Evolutionary conservation across 2,113 vertebrate genomes (phyloP), one percentile per base, ranked within the genome.

Genomic region (Lagopus muta): DNA sequence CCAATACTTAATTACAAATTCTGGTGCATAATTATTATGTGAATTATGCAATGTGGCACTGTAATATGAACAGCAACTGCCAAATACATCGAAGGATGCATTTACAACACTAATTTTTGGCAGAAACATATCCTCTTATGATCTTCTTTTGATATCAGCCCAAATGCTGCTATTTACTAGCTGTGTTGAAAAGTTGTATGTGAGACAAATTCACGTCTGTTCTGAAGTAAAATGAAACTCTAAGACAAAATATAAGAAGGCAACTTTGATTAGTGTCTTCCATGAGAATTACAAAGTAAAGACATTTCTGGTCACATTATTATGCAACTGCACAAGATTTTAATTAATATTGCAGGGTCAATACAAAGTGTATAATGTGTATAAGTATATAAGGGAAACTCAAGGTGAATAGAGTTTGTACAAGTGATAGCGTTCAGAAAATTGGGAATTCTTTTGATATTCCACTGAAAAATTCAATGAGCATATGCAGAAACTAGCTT

Each of bases 1-100:
- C 71, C 54, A 77, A 61, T 52, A 86, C 86, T 92, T 91, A 73
- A 89, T 80, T 90, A 88, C 58, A 79, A 82, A 50, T 45, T 73
- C 34, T 58, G 52, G 13, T 28, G n/a, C 16, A 80, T 89, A 19
- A 64, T 85, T 14, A 58, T 82, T 82, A 36, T 15, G 17, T 50
- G 10, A 67, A 50, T 64, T 76, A 61, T 48, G 32, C 38, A 75
- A 38, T 36, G 57, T 61, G 91, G 27, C 38, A 81, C 50, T 57
- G 25, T 58, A 86, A 77, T 8, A 70, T 48, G 43, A 32, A 21
- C 40, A 92, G 13, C 45, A 74, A 48, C 66, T 77, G 66, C 43
- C 52, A 87, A 90, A 60, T 28, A 71, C 55, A 28, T 42, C 75
- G 17, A 48, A 65, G 27, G 16, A 38, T 60, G n/a, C 20, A 55